These are phyloP conservation scores for Nerophis lumbriciformis DNA, from an alignment of 2,113 vertebrate species.

Conservation along the genomic window DNA sequence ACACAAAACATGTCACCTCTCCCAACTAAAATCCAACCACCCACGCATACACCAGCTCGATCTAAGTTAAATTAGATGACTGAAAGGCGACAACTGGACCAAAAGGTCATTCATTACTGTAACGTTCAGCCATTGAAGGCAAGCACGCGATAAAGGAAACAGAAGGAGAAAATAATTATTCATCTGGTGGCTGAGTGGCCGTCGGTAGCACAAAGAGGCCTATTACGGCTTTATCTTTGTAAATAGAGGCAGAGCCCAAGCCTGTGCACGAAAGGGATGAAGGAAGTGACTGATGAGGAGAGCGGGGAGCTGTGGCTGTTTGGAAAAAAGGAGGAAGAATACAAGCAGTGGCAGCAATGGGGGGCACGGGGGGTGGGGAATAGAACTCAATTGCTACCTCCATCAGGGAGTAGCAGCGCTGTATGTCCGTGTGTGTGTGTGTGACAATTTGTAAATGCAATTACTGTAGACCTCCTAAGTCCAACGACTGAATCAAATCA, in stretches of 20 bases:
- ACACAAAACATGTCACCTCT: constrained; percentile 60
- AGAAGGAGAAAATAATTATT: constrained; percentile 45
- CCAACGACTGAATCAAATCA: constrained; percentile 48
- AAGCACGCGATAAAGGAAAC: constrained; percentile 59
- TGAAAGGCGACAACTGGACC: constrained; percentile 53
- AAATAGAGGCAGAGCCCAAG: constrained; percentile 59
- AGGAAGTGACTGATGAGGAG: constrained; percentile 59
- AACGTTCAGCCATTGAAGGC: constrained; percentile 67
- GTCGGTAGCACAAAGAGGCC: constrained; percentile 66
- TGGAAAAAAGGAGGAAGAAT: constrained; percentile 24
- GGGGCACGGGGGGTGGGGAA: not conserved
- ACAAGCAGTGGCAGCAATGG: constrained; percentile 38
- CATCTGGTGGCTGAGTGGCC: constrained; percentile 69
- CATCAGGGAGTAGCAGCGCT: constrained; percentile 20
- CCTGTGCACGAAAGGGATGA: constrained; percentile 39
- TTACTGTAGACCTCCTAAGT: constrained; percentile 56
- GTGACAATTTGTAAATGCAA: constrained; percentile 50
- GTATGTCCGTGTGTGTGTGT: not conserved
- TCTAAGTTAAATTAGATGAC: constrained; percentile 51
- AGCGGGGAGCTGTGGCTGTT: constrained; percentile 43
- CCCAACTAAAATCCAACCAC: constrained; percentile 36
- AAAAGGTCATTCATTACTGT: constrained; percentile 71
- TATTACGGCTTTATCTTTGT: constrained; percentile 72
- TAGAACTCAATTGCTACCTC: constrained; percentile 29
- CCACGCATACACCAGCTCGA: constrained; percentile 33